A percentile compares a stretch with the other conserved stretches of the same genome.
phyloP scores from a whole-genome alignment of 1,140 invertebrate species.

The Fopius arisanus region DNA sequence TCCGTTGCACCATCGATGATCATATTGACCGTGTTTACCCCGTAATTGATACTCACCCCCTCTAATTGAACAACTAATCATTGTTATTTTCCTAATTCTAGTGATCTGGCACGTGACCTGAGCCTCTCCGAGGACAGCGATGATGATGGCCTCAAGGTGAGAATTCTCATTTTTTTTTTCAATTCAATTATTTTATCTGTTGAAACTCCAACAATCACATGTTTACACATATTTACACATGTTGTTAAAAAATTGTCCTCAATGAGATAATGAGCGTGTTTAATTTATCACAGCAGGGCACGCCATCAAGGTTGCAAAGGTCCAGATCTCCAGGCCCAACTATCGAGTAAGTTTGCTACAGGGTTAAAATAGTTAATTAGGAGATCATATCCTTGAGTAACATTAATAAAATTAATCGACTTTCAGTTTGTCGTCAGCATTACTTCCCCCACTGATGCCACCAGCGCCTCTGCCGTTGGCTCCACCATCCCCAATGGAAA shows the following conservation, averaged over 20 bases:
- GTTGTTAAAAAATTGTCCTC: too few species aligned
- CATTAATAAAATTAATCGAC: too few species aligned
- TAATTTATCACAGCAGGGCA: constrained; percentile 35
- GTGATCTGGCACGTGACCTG: constrained; percentile 68
- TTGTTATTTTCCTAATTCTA: constrained; percentile 51
- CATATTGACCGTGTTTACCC: not conserved
- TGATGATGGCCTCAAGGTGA: constrained; percentile 57
- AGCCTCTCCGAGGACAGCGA: constrained; percentile 71
- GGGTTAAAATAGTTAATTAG: too few species aligned
- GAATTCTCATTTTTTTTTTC: constrained; percentile 1
- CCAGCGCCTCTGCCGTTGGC: constrained; percentile 45
- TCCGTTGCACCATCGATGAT: not conserved
- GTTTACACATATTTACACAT: too few species aligned
- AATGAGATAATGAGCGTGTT: not conserved
- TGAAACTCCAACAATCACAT: too few species aligned
- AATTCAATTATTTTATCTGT: too few species aligned
- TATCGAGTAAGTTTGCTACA: constrained; percentile 50
- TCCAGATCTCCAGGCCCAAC: constrained; percentile 49
- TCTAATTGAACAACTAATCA: constrained; percentile 2
- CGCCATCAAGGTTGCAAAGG: constrained; percentile 41
- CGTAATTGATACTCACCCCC: not conserved
- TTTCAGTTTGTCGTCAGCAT: constrained; percentile 39
- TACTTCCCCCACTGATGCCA: constrained; percentile 51
- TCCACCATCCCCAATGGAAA: constrained; percentile 53
- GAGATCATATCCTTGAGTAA: too few species aligned